A percentile compares a stretch with the other conserved stretches of the same genome.
Evolutionary conservation across 2,888 invertebrate species (phyloP).

Genomic region (Troilus luridus): DNA sequence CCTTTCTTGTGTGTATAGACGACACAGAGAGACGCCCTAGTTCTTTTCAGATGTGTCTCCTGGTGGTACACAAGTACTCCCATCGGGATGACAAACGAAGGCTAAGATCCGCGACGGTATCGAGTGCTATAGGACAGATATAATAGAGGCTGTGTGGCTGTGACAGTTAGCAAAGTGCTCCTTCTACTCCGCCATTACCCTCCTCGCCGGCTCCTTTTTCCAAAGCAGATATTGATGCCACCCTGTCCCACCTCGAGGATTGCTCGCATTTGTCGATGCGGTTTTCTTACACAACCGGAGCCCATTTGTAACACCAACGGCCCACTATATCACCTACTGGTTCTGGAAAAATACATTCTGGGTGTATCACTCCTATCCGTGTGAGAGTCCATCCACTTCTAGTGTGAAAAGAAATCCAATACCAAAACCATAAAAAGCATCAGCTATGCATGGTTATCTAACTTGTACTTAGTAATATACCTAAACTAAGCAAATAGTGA

Average conservation of each 20-base stretch:
- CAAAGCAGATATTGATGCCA: constrained; percentile 47
- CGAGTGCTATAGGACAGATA: constrained; percentile 26
- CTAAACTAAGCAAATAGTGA: too few species aligned
- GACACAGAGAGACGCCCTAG: background rate
- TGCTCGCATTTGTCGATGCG: constrained; percentile 55
- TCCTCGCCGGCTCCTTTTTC: constrained; percentile 1
- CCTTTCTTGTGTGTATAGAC: background rate
- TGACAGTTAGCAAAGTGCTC: constrained; percentile 53
- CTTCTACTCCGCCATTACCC: background rate
- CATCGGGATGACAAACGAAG: constrained; percentile 20
- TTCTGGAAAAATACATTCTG: background rate
- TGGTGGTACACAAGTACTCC: background rate
- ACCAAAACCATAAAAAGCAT: too few species aligned
- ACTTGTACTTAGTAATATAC: too few species aligned
- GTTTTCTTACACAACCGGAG: constrained; percentile 52
- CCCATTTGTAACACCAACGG: constrained; percentile 47
- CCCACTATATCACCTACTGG: constrained; percentile 24
- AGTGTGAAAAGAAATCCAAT: background rate
- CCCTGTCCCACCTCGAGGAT: constrained; percentile 33
- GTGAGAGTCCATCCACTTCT: background rate
- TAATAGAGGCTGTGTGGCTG: constrained; percentile 40
- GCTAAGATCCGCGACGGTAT: background rate
- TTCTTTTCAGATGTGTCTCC: background rate
- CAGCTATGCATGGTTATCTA: background rate
- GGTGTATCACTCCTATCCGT: background rate